Evolutionary conservation across 2,888 invertebrate genomes (phyloP), one percentile per base, ranked within the genome.

Genomic region (Brachyptera putata): DNA sequence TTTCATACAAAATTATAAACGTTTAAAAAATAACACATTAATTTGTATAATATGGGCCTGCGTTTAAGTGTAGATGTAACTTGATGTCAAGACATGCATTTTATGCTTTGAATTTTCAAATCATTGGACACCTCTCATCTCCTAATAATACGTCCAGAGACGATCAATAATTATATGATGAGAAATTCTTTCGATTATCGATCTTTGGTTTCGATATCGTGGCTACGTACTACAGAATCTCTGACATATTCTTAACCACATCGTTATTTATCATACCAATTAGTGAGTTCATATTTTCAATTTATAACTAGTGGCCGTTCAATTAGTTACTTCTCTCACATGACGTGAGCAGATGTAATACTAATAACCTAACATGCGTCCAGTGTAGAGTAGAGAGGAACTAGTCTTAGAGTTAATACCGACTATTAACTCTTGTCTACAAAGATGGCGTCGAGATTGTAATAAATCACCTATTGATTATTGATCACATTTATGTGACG

Each of bases 271-370:
- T 53, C 53, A 34, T 16, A 13, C 36, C 53, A 53, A 53, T 53
- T 53, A 53, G 53, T 53, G 53, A 16, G 53, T 53, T 21, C 53
- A 34, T 53, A 53, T 53, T 53, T 53, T 53, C 53, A 53, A 53
- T 53, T 53, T 43, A 43, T 43, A 16, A 16, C 43, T n/a, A 43
- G 18, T 43, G 43, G 43, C 43, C 16, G 43, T 43, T 43, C 43
- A 43, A 43, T 43, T 43, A 43, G 43, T 43, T 43, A 43, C 16
- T 16, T 37, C 16, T n/a, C 18, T 43, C 30, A 30, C 43, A 18
- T 43, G 39, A 37, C 39, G 16, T 13, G 43, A 4, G 43, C 14
- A 9, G 4, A n/a, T 39, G 39, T 9, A 11, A 30, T 30, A 30
- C 30, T 30, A 30, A 30, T 30, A 30, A 30, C 5, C 30, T 11